Evolutionary conservation across 2,797 vertebrate species (phyloP), one percentile per base, ranked within the genome.

Genomic region (Tragelaphus oryx): DNA sequence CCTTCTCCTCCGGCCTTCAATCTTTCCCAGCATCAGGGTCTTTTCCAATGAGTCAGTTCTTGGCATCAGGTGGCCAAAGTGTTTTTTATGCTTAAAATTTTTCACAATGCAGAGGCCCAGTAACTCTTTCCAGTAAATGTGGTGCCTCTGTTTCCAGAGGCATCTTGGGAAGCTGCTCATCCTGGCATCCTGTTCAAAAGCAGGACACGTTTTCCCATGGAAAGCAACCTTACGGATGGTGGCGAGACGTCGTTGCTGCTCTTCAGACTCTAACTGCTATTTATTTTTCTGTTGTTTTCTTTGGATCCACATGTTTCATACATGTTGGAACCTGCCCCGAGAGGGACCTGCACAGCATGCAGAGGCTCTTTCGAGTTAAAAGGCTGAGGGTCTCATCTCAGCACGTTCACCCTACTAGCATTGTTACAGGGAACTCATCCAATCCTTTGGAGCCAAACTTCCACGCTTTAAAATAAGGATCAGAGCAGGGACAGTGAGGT

Each of bases 291-390:
- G 86, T 54, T 78, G 83, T 85, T 93, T 95, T 88, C 84, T 94
- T 97, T 91, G 94, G 96, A 87, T 80, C 86, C 89, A 95, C 97
- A 96, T 96, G 97, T 96, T 97, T 96, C 96, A 41, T 97, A 95
- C 93, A 91, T 62, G 37, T 76, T 93, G 78, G 81, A 94, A 96
- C 75, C 80, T 89, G 79, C 78, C 81, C 95, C 87, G 41, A 79
- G 95, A 96, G 89, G 59, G 75, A 71, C n/a, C 88, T 92, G 10
- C 71, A 22, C 68, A 74, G 85, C 75, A 8, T 81, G 57, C 33
- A 50, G 4, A 62, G 54, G 37, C 71, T 95, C 82, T 93, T 88
- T 48, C 55, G 50, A 84, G 71, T 82, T 74, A 89, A 91, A 80
- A 78, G 18, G 18, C 48, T 57, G 74, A 22, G 54, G 20, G 48